Percentiles rank a stretch among this genome's conserved stretches.
Evolutionary conservation across 35 echinoderm and acorn worm genomes (phyloP).

Genomic region (Diadema setosum): DNA sequence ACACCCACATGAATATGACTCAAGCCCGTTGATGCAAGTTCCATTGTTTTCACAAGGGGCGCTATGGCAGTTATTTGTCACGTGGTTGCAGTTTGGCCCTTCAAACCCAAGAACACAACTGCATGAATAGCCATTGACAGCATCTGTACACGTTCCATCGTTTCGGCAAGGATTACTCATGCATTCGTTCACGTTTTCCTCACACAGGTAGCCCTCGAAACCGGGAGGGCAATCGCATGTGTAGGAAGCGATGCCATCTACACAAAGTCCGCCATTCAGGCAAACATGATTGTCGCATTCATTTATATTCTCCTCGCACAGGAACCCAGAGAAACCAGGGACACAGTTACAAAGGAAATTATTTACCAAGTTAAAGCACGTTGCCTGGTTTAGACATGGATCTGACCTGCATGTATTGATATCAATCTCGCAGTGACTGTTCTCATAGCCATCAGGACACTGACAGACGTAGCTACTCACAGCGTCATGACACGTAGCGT

Average conservation of each 20-base stretch:
- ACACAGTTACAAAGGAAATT: constrained; percentile 14
- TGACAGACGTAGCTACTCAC: constrained; percentile 12
- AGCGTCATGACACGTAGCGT: constrained; percentile 24
- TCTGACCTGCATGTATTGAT: neutral
- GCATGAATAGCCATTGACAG: constrained; percentile 52
- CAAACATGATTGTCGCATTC: neutral
- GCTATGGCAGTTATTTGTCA: neutral
- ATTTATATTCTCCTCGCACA: constrained; percentile 25
- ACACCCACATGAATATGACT: constrained; percentile 31
- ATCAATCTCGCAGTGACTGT: constrained; percentile 24
- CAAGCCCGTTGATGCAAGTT: constrained; percentile 20
- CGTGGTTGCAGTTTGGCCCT: constrained; percentile 1
- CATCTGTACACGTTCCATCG: constrained; percentile 61
- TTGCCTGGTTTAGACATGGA: neutral
- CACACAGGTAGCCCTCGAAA: neutral
- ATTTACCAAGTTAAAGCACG: neutral
- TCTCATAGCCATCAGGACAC: constrained; percentile 12
- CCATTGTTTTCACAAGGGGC: constrained; percentile 19
- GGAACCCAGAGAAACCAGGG: constrained; percentile 22
- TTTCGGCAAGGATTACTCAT: constrained; percentile 67
- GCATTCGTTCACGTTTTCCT: constrained; percentile 48
- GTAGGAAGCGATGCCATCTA: neutral
- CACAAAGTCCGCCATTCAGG: neutral
- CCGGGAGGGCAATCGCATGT: neutral
- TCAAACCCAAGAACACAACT: constrained; percentile 24